phyloP scores from a whole-genome alignment of 2,113 vertebrate genomes.

The Thamnophis sirtalis region DNA sequence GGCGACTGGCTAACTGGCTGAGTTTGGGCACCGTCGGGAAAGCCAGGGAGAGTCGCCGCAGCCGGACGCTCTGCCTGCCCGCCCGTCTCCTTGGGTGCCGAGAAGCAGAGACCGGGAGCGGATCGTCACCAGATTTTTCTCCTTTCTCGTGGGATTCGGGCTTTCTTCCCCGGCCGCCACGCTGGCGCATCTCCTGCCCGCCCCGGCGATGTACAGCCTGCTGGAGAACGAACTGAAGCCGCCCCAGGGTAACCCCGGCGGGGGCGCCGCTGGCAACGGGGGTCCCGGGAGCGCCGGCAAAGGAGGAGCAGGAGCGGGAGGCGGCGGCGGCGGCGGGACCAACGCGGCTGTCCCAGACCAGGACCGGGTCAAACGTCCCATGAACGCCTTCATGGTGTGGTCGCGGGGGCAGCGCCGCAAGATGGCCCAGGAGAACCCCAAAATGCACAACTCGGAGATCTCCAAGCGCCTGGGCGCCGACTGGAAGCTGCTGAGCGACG shows the following conservation, averaged over 20 bases:
- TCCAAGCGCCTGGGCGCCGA: constrained; percentile 95
- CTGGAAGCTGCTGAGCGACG: constrained; percentile 96
- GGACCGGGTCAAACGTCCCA: constrained; percentile 94
- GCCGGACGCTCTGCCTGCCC: neutral
- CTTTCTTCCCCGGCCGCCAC: constrained; percentile 57
- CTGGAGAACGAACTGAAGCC: constrained; percentile 92
- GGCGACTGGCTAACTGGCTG: neutral
- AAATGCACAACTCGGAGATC: constrained; percentile 99
- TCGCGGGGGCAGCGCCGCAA: constrained; percentile 93
- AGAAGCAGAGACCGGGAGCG: neutral
- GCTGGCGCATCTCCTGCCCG: constrained; percentile 70
- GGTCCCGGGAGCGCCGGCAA: constrained; percentile 19
- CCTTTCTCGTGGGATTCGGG: constrained; percentile 33
- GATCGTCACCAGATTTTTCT: neutral
- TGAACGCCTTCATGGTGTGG: constrained; percentile 99
- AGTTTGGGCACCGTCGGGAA: neutral
- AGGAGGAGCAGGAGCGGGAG: constrained; percentile 6
- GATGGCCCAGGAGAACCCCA: constrained; percentile 98
- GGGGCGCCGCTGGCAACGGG: constrained; percentile 55
- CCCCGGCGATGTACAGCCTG: constrained; percentile 89
- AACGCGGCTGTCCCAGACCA: constrained; percentile 72
- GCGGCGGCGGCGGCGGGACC: constrained; percentile 53
- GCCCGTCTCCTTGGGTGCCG: neutral
- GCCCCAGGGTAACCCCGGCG: constrained; percentile 71
- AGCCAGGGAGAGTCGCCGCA: neutral